A percentile compares a stretch with the other conserved stretches of the same genome.
Conservation (phyloP, 1,140 invertebrate species). For the Drosophila cardini region DNA sequence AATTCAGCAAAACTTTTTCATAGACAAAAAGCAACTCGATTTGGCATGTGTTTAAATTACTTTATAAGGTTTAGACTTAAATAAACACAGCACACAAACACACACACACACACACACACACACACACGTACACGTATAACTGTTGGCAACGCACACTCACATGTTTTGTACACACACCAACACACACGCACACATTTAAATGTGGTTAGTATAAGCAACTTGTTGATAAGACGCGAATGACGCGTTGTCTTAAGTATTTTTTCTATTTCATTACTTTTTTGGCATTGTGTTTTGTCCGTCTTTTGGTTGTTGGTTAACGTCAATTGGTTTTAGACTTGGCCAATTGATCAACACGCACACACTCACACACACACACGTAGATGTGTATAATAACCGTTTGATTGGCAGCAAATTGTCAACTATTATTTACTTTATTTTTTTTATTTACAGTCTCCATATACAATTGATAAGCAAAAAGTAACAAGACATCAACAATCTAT, state of each 20-base stretch:
- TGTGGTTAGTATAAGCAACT: conserved; percentile 11
- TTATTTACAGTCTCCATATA: conserved; percentile 77
- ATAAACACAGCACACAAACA: neutral
- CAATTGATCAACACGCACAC: neutral
- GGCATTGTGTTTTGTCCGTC: conserved; percentile 2
- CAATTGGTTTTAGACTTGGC: conserved; percentile 8
- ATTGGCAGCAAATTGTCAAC: conserved; percentile 41
- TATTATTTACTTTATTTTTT: conserved; percentile 50
- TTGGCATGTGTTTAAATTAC: neutral
- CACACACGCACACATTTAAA: conserved; percentile 2
- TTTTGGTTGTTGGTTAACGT: conserved; percentile 27
- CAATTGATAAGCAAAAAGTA: conserved; percentile 62
- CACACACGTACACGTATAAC: neutral
- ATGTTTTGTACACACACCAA: neutral
- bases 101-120: neutral
- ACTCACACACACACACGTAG: conserved; percentile 4
- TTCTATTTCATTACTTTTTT: neutral
- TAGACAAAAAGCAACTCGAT: neutral
- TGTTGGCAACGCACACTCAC: conserved; percentile 9
- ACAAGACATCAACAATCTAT: conserved; percentile 15
- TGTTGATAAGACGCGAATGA: conserved; percentile 21
- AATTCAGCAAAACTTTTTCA: neutral
- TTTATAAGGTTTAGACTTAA: neutral
- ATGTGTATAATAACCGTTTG: neutral
- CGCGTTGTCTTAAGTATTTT: neutral